Conservation (phyloP, 2,888 invertebrate genomes). For the Octonoba sinensis region DNA sequence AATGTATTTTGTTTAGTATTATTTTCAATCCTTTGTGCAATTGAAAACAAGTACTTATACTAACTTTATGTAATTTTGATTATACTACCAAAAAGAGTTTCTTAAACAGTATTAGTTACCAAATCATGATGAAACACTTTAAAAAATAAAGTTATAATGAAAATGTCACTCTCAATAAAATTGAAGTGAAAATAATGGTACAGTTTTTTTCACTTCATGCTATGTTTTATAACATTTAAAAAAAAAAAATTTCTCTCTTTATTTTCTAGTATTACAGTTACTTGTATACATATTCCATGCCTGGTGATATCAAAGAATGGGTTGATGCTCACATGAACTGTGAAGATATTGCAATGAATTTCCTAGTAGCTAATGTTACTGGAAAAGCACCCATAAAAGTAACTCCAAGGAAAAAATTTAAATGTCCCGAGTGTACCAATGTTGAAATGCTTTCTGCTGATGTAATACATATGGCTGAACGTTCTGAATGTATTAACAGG, state of each 20-base stretch:
- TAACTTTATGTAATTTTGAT: background rate
- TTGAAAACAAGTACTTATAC: no score
- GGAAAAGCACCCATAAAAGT: constrained; percentile 90
- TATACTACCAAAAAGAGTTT: background rate
- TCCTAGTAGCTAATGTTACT: constrained; percentile 91
- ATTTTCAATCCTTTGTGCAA: no score
- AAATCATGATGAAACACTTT: no score
- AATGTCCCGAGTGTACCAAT: constrained; percentile 94
- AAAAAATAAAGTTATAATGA: no score
- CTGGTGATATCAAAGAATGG: constrained; percentile 85
- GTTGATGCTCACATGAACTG: constrained; percentile 97
- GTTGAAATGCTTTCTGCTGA: constrained; percentile 93
- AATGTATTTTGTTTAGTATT: no score
- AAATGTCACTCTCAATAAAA: background rate
- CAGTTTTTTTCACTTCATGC: background rate
- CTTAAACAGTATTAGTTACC: background rate
- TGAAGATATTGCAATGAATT: constrained; percentile 98
- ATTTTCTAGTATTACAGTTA: constrained; percentile 85
- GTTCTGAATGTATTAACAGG: constrained; percentile 89
- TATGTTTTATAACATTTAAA: background rate
- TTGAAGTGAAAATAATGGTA: background rate
- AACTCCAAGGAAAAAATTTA: constrained; percentile 95
- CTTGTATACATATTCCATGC: constrained; percentile 91
- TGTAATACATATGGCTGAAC: constrained; percentile 85
- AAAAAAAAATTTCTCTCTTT: background rate